phyloP scores from a whole-genome alignment of 2,113 vertebrate species.

The Abramis brama region DNA sequence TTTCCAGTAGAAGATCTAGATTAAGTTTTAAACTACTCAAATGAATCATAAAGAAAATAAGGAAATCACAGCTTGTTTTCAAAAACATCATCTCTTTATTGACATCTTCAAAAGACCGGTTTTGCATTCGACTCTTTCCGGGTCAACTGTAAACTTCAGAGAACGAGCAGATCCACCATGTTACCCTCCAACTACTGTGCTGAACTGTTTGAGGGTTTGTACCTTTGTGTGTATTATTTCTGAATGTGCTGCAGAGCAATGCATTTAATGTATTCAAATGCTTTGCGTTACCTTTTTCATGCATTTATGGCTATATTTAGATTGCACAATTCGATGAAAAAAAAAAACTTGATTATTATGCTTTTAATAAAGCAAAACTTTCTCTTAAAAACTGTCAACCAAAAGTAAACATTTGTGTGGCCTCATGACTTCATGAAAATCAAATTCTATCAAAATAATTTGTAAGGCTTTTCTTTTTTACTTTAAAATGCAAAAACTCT shows the following conservation, averaged over 20 bases:
- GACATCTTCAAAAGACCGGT: constrained; percentile 47
- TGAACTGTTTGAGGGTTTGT: constrained; percentile 32
- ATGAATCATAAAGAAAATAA: background rate
- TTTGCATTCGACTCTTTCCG: constrained; percentile 34
- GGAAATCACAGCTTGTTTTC: constrained; percentile 13
- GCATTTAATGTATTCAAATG: background rate
- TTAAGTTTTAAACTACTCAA: background rate
- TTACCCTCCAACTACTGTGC: constrained; percentile 12
- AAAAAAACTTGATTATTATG: constrained; percentile 59
- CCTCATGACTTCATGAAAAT: constrained; percentile 15
- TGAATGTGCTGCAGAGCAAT: constrained; percentile 15
- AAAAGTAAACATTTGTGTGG: background rate
- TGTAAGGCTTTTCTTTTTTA: background rate
- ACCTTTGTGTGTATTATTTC: constrained; percentile 49
- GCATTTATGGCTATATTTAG: constrained; percentile 32
- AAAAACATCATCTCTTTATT: constrained; percentile 58
- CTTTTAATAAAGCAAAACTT: constrained; percentile 27
- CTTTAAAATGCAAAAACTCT: background rate
- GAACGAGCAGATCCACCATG: constrained; percentile 40
- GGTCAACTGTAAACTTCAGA: constrained; percentile 36
- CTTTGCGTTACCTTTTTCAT: background rate
- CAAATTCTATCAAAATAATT: constrained; percentile 24
- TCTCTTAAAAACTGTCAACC: background rate
- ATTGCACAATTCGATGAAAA: constrained; percentile 34
- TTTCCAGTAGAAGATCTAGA: background rate